phyloP scores from a whole-genome alignment of 2,113 vertebrate genomes.

The Eonycteris spelaea region DNA sequence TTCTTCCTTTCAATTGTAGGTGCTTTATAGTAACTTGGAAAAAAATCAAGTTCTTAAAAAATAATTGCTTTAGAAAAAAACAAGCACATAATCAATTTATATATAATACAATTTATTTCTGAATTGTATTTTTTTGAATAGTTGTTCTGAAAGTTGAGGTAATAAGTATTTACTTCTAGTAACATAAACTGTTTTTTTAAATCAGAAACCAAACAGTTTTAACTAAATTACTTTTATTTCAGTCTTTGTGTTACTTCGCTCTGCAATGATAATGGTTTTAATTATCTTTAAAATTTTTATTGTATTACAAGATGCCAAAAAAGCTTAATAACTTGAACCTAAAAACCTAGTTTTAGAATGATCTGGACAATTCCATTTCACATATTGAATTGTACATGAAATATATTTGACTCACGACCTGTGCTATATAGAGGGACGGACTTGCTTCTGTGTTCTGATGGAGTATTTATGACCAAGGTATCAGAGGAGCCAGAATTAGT shows the following conservation, averaged over 20 bases:
- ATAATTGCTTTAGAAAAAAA: not conserved
- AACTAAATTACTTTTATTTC: not conserved
- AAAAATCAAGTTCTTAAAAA: not conserved
- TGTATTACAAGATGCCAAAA: not conserved
- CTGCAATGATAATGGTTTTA: not conserved
- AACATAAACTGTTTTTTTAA: not conserved
- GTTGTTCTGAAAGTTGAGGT: not conserved
- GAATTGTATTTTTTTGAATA: not conserved
- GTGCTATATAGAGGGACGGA: not conserved
- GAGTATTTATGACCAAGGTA: not conserved
- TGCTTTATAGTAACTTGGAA: not conserved
- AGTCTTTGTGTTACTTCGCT: not conserved
- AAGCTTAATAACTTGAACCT: not conserved
- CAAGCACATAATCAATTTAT: not conserved
- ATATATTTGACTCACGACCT: not conserved
- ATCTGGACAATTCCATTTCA: not conserved
- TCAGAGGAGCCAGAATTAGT: not conserved
- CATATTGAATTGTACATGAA: not conserved
- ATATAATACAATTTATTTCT: not conserved
- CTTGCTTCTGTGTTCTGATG: not conserved
- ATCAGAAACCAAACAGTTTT: not conserved
- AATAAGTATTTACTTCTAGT: not conserved
- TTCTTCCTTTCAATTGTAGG: not conserved
- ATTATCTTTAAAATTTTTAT: conserved; percentile 15
- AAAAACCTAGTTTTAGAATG: not conserved